Evolutionary conservation across 2,113 vertebrate genomes (phyloP).

Genomic region (Microcebus murinus): DNA sequence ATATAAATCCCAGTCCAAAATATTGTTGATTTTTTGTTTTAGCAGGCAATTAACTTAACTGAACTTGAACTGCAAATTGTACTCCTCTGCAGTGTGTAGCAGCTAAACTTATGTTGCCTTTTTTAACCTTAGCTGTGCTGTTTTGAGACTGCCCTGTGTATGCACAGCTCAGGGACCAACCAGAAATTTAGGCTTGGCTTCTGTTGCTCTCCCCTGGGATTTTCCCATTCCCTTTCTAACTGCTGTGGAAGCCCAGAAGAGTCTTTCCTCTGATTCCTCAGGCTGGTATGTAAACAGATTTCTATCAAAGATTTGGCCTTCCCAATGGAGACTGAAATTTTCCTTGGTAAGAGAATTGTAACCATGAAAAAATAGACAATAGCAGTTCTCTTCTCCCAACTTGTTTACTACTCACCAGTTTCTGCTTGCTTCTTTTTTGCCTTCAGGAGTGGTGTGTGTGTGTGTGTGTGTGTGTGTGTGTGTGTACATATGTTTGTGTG

Average conservation of each 20-base stretch:
- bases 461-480: neutral
- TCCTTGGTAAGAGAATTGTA: neutral
- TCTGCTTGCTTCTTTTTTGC: neutral
- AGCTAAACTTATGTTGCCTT: neutral
- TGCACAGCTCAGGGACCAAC: neutral
- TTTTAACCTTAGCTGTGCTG: neutral
- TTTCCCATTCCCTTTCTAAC: neutral
- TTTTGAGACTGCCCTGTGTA: too few species aligned
- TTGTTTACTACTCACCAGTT: neutral
- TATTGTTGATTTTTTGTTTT: neutral
- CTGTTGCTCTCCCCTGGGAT: neutral
- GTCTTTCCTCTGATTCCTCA: neutral
- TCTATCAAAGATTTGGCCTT: neutral
- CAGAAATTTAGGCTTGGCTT: neutral
- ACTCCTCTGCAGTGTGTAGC: neutral
- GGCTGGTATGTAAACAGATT: neutral
- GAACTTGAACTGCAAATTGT: neutral
- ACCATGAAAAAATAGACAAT: neutral
- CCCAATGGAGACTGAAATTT: neutral
- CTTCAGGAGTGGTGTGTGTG: neutral
- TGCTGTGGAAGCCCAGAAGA: neutral
- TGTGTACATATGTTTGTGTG: neutral
- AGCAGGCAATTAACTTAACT: neutral
- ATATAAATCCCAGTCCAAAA: conserved; percentile 2
- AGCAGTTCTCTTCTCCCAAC: neutral